phyloP scores from a whole-genome alignment of 2,888 invertebrate genomes.

The Synergus gifuensis region DNA sequence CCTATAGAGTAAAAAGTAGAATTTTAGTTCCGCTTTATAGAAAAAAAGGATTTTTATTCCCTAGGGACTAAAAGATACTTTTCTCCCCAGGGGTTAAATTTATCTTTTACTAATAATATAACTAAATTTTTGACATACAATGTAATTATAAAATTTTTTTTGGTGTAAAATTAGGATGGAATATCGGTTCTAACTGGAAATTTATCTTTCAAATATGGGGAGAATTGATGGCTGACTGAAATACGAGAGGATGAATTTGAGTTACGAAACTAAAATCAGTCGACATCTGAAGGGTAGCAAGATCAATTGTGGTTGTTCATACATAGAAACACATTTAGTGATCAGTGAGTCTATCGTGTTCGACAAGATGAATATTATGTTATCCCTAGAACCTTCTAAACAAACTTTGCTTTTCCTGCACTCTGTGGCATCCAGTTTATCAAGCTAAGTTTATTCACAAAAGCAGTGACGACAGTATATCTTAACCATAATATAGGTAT shows the following conservation, averaged over 20 bases:
- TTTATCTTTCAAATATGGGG: background rate
- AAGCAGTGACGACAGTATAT: background rate
- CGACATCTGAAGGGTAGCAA: conserved; percentile 17
- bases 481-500: background rate
- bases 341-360: conserved; percentile 13
- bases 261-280: conserved; percentile 12
- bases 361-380: conserved; percentile 26
- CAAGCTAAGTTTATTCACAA: background rate
- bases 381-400: background rate
- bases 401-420: conserved; percentile 4
- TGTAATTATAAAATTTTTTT: too few species aligned
- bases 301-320: conserved; percentile 26
- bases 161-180: background rate
- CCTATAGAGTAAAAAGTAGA: too few species aligned
- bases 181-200: background rate
- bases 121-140: too few species aligned
- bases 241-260: background rate
- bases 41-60: too few species aligned
- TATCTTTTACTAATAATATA: background rate
- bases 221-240: background rate
- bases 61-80: too few species aligned
- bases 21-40: too few species aligned
- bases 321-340: conserved; percentile 18
- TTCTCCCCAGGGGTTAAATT: background rate
- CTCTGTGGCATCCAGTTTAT: conserved; percentile 16